Conservation (phyloP, 2,797 vertebrate genomes). For the Corythornis leucogaster region DNA sequence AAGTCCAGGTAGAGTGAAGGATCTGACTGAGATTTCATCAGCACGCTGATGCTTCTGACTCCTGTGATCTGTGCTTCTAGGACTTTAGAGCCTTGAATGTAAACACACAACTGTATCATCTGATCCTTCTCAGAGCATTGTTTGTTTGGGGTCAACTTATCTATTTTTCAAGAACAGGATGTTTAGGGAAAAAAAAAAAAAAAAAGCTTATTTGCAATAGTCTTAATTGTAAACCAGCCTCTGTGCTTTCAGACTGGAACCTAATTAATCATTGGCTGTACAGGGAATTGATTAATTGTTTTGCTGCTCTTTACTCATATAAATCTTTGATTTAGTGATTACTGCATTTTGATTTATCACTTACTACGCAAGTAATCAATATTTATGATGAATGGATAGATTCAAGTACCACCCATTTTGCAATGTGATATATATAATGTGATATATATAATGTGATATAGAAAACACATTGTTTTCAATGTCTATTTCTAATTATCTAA, state of each 20-base stretch:
- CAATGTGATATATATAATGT: slow-evolving; percentile 59
- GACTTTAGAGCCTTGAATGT: slow-evolving; percentile 27
- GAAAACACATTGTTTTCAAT: slow-evolving; percentile 21
- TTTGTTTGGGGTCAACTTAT: slow-evolving; percentile 61
- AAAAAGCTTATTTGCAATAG: slow-evolving; percentile 66
- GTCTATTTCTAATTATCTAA: slow-evolving; percentile 43
- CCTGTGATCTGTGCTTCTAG: background rate
- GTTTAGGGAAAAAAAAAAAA: slow-evolving; percentile 31
- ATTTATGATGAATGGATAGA: slow-evolving; percentile 88
- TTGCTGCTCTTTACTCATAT: slow-evolving; percentile 89
- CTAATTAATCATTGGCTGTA: slow-evolving; percentile 88
- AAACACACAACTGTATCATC: slow-evolving; percentile 47
- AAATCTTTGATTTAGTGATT: slow-evolving; percentile 91
- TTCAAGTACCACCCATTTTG: slow-evolving; percentile 80
- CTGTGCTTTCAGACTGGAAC: slow-evolving; percentile 75
- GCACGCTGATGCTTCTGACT: background rate
- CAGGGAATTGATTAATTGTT: slow-evolving; percentile 85
- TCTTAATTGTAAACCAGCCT: slow-evolving; percentile 75
- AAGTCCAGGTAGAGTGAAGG: background rate
- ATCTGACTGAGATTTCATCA: background rate
- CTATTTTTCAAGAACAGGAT: slow-evolving; percentile 60
- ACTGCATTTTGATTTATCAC: slow-evolving; percentile 87
- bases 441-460: background rate
- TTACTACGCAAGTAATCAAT: slow-evolving; percentile 87
- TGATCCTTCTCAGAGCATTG: slow-evolving; percentile 31